Conservation (phyloP, 2,888 invertebrate genomes). For the Volucella inanis region DNA sequence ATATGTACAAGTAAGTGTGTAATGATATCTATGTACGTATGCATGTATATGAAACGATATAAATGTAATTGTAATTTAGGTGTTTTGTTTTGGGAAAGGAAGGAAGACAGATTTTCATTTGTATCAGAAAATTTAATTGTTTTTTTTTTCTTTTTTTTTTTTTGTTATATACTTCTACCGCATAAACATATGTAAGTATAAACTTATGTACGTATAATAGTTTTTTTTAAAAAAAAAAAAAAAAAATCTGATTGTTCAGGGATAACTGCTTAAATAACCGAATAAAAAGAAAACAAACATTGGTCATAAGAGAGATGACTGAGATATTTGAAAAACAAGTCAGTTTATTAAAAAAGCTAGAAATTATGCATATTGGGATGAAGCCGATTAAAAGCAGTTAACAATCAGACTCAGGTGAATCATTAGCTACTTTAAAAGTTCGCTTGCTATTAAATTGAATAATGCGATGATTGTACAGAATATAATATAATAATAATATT, state of each 20-base stretch:
- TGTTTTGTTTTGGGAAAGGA: slow-evolving; percentile 13
- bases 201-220: slow-evolving; percentile 34
- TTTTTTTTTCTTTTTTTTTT: background rate
- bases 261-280: too few relatives aligned
- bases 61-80: slow-evolving; percentile 1
- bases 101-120: slow-evolving; percentile 59
- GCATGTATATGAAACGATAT: slow-evolving; percentile 25
- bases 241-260: too few relatives aligned
- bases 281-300: too few relatives aligned
- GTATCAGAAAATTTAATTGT: slow-evolving; percentile 17
- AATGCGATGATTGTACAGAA: too few relatives aligned
- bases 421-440: too few relatives aligned
- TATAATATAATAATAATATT: too few relatives aligned
- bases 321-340: background rate
- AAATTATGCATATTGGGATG: background rate
- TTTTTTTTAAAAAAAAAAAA: slow-evolving; percentile 9
- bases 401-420: too few relatives aligned
- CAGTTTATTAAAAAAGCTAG: background rate
- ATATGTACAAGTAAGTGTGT: slow-evolving; percentile 32
- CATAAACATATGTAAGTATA: background rate
- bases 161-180: background rate
- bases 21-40: slow-evolving; percentile 27
- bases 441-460: too few relatives aligned
- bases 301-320: slow-evolving; percentile 34
- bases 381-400: background rate